Conservation (phyloP, 2,797 vertebrate species). For the Lemur catta region DNA sequence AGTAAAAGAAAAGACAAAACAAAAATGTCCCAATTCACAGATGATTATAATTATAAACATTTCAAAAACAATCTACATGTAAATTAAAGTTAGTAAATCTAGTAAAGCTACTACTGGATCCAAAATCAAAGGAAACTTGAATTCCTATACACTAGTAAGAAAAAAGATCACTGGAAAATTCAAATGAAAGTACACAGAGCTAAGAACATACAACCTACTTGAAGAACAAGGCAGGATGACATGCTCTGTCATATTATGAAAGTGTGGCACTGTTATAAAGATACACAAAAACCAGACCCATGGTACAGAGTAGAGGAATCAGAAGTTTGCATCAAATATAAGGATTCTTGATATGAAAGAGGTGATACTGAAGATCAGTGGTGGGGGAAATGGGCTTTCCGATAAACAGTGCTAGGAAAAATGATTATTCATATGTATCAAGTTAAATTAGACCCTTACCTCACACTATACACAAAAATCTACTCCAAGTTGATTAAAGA, state of each 20-base stretch:
- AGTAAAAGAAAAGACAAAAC: background rate
- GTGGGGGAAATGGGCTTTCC: background rate
- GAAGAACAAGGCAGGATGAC: slow-evolving; percentile 23
- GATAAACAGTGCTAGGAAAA: background rate
- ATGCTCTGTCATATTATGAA: background rate
- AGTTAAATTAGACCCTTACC: background rate
- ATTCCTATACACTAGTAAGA: background rate
- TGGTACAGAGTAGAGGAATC: background rate
- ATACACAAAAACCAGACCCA: background rate
- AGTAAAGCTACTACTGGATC: background rate
- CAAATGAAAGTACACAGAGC: background rate
- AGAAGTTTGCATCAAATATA: background rate
- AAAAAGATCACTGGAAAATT: background rate
- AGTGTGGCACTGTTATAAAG: background rate
- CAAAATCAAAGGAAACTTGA: background rate
- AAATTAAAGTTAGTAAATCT: slow-evolving; percentile 31
- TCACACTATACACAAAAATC: slow-evolving; percentile 2
- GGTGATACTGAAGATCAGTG: background rate
- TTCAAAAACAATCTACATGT: background rate
- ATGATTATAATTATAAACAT: background rate
- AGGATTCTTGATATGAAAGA: background rate
- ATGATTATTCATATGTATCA: background rate
- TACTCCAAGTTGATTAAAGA: background rate
- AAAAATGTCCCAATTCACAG: background rate
- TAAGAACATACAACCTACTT: background rate